Evolutionary conservation across 2,888 invertebrate genomes (phyloP), one percentile per base, ranked within the genome.

Genomic region (Phortica magna): DNA sequence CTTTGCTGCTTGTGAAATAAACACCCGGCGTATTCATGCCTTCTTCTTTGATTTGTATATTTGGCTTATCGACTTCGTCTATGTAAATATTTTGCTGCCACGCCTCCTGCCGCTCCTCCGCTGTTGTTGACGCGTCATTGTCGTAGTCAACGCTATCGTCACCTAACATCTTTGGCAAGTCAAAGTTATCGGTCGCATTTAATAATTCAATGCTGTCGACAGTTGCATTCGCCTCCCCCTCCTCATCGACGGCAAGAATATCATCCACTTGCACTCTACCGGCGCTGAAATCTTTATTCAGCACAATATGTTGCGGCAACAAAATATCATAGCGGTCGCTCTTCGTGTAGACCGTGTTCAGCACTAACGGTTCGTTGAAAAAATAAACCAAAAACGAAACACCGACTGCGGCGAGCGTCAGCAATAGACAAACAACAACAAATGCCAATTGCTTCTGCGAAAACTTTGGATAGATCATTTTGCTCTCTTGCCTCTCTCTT

Each of bases 401-500:
- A 17, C 86, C 85, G 17, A 84, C 77, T 10, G 82, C 83, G 57
- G 79, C 81, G 39, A 85, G 71, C 10, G 83, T 83, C 7, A 86
- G 72, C 0, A 86, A 76, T 53, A 84, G 73, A 41, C 81, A 84
- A 31, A 84, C 77, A 0, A 84, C 74, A 71, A 83, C 77, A 7
- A 84, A 68, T 42, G 83, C 83, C 57, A 87, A 65, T 39, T 83
- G 80, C 31, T 84, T 83, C 42, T 82, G 82, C 7, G 84, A 80
- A 74, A 86, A 80, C 75, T 83, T 83, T 73, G 83, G 83, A 75
- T 85, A 85, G 59, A 84, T 78, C 85, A 85, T 88, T 31, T 55
- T 31, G 31, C 31, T 31, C 31, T 31, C 31, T 31, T n/a, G n/a
- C 31, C 31, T n/a, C n/a, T n/a, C n/a, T n/a, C n/a, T n/a, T n/a